These are phyloP conservation scores for Cyanistes caeruleus DNA, from an alignment of 2,113 vertebrate species.

Conservation along the genomic window DNA sequence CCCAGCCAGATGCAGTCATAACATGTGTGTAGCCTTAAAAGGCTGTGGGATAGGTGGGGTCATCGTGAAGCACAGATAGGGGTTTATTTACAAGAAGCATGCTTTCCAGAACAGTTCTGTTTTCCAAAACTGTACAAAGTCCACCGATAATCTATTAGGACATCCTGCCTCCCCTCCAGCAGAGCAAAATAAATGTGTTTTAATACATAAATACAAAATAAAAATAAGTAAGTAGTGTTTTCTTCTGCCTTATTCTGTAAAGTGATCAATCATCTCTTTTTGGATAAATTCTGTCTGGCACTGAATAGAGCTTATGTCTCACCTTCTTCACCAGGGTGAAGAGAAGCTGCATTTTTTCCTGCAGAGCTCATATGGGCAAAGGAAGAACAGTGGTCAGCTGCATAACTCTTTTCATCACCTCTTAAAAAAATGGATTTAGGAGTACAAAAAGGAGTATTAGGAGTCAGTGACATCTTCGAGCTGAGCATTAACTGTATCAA, in stretches of 20 bases:
- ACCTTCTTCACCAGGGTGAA: neutral
- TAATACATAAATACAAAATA: neutral
- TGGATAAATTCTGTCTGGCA: neutral
- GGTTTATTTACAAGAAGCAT: constrained; percentile 28
- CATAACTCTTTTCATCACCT: neutral
- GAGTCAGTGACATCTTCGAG: neutral
- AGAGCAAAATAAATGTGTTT: neutral
- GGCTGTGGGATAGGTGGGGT: neutral
- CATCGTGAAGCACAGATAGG: neutral
- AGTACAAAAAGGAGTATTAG: neutral
- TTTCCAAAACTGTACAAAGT: neutral
- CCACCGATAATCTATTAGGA: neutral
- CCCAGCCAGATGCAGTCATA: neutral
- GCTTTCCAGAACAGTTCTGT: neutral
- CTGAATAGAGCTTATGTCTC: neutral
- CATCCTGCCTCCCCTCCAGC: neutral
- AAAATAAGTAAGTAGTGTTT: neutral
- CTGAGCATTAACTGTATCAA: neutral
- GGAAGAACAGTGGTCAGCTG: neutral
- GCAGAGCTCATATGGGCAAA: neutral
- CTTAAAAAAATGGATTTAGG: neutral
- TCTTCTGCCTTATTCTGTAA: neutral
- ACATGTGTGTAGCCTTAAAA: neutral
- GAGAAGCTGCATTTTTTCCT: neutral
- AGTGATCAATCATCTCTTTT: neutral